These are phyloP conservation scores for Palaemon carinicauda DNA, from an alignment of 1,140 invertebrate species.

Conservation along the genomic window DNA sequence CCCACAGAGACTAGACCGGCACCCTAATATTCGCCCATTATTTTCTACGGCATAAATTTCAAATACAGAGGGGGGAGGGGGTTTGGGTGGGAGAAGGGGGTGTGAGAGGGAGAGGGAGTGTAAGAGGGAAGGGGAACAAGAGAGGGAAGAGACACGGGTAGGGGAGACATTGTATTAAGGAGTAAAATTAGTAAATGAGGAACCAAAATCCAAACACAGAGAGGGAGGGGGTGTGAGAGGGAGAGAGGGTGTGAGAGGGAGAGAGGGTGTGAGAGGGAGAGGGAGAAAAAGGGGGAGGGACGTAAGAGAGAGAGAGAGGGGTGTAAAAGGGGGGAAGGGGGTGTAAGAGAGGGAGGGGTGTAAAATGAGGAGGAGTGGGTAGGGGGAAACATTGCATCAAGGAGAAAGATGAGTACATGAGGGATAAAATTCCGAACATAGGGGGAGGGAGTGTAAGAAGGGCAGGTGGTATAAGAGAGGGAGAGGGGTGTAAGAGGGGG, in stretches of 20 bases:
- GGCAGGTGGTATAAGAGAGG: too few species aligned
- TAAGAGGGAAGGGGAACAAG: too few species aligned
- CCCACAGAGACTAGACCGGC: too few species aligned
- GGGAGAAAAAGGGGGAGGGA: too few species aligned
- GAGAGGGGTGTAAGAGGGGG: not conserved
- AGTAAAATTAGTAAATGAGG: not conserved
- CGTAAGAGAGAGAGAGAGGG: too few species aligned
- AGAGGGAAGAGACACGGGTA: too few species aligned
- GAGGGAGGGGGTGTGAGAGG: too few species aligned
- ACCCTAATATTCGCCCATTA: constrained; percentile 30
- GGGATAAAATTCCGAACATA: constrained; percentile 10
- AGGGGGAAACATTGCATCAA: not conserved
- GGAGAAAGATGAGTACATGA: not conserved
- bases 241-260: too few species aligned
- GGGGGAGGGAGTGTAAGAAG: too few species aligned
- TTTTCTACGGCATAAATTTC: constrained; percentile 30
- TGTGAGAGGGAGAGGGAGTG: not conserved
- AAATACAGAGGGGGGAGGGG: not conserved
- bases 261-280: too few species aligned
- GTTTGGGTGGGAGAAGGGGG: not conserved
- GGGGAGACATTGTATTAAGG: not conserved
- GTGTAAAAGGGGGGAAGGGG: not conserved
- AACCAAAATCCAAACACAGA: too few species aligned
- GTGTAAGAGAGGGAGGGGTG: not conserved
- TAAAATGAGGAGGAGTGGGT: too few species aligned